Base-by-base conservation (phyloP, 2,888 invertebrate genomes). In the Caenorhabditis panamensis region DNA sequence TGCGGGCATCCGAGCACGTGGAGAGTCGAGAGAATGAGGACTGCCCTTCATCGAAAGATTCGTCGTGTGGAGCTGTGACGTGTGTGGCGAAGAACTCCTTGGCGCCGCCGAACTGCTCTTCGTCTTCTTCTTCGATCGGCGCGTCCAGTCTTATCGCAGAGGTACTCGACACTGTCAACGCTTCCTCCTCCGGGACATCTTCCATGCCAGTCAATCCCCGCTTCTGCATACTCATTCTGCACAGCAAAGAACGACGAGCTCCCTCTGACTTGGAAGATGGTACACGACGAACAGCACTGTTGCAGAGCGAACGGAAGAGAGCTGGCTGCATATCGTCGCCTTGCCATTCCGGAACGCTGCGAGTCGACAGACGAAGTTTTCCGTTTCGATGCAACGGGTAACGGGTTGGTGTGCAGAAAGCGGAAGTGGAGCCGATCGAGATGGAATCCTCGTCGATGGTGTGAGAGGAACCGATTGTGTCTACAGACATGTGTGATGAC, bases 141-240 rank as follows among this genome's bases (percentile, higher is more conserved):
- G 58, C 73, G 11, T 47, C 56, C 22, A 73, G 18, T 41, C 59
- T 18, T 8, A 73, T 41, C n/a, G 20, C 49, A 26, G 66, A 66
- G 18, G 26, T 53, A 37, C 47, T 58, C 18, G 58, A 62, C 8
- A 24, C 37, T 1, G 62, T 28, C 20, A 71, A 47, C 31, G 62
- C 71, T 22, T 79, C 79, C 18, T 79, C 79, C 41, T 79, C 79
- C 13, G 79, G 79, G n/a, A 79, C 79, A 37, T 79, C 79, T 64
- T 69, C 79, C 79, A 79, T 79, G 44, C 59, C 69, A 28, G 44
- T 68, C 28, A 79, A 1, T 6, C 37, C 41, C n/a, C 69, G 62
- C 24, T 64, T 69, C 37, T 68, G 64, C 3, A 79, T 49, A 2
- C 68, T 24, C 69, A 69, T 69, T 24, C 76, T 24, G n/a, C n/a